Percentiles rank a stretch among this genome's conserved stretches.
phyloP scores from a whole-genome alignment of 2,113 vertebrate genomes.

The Glareola pratincola region DNA sequence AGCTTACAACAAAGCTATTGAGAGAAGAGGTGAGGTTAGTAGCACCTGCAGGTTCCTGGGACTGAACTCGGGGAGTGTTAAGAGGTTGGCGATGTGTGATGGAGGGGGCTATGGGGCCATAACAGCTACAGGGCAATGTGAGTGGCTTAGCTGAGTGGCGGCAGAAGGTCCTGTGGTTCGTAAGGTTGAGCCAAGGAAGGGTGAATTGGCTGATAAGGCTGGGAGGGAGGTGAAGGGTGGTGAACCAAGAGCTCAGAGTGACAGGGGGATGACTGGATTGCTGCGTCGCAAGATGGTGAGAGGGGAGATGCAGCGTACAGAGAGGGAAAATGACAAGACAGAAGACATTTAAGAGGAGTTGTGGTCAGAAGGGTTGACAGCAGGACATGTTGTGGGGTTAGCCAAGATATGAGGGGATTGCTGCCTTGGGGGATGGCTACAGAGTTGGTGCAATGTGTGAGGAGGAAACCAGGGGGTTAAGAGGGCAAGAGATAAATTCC shows the following conservation, averaged over 20 bases:
- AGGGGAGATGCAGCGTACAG: not conserved
- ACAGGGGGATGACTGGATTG: not conserved
- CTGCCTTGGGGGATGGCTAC: not conserved
- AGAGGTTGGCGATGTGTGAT: not conserved
- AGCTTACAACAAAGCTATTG: not conserved
- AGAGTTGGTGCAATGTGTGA: not conserved
- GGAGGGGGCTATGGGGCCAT: not conserved
- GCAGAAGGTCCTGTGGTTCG: not conserved
- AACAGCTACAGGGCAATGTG: not conserved
- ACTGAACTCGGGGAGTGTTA: not conserved
- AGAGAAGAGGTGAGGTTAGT: not conserved
- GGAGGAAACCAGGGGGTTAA: not conserved
- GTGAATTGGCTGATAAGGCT: not conserved
- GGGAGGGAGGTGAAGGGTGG: not conserved
- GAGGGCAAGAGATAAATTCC: not conserved
- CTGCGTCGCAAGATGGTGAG: not conserved
- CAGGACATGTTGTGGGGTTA: not conserved
- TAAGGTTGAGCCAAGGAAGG: not conserved
- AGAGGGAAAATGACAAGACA: not conserved
- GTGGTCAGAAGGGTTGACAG: not conserved
- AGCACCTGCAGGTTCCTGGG: not conserved
- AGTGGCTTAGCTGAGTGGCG: not conserved
- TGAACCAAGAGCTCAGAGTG: not conserved
- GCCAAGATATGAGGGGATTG: not conserved
- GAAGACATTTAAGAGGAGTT: not conserved